Evolutionary conservation across 2,113 vertebrate genomes (phyloP).

Genomic region (Stictonetta naevosa): DNA sequence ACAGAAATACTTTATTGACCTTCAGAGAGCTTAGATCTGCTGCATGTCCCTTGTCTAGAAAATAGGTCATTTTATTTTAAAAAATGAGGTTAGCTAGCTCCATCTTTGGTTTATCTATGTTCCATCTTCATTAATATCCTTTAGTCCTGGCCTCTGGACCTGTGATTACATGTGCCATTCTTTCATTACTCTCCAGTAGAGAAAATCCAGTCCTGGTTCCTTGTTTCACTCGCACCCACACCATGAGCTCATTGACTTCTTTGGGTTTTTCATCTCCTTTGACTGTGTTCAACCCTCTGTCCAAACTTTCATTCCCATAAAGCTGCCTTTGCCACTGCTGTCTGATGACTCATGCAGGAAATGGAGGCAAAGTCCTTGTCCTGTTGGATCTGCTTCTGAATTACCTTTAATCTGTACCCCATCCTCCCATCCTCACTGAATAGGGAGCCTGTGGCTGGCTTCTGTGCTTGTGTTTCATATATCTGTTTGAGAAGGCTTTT

Average conservation of each 20-base stretch:
- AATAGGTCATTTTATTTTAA: slow-evolving; percentile 25
- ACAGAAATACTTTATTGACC: slow-evolving; percentile 17
- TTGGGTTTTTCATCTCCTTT: background rate
- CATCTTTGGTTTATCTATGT: background rate
- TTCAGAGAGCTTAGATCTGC: slow-evolving; percentile 21
- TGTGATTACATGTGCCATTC: background rate
- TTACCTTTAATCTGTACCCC: background rate
- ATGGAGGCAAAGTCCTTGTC: background rate
- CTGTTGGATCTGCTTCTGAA: background rate
- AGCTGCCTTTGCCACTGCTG: background rate
- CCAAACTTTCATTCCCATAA: background rate
- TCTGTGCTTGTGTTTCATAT: background rate
- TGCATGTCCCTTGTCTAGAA: slow-evolving; percentile 7
- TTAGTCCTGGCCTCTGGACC: background rate
- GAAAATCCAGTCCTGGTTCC: background rate
- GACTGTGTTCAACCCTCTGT: background rate
- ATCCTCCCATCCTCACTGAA: background rate
- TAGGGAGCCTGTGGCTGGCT: background rate
- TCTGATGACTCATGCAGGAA: background rate
- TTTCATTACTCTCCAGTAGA: background rate
- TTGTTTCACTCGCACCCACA: background rate
- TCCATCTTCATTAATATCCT: background rate
- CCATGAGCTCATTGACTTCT: background rate
- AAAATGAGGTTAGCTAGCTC: slow-evolving; percentile 15
- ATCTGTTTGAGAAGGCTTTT: background rate